Percentiles rank a stretch among this genome's conserved stretches.
phyloP scores from a whole-genome alignment of 2,113 vertebrate species.

The Sclerurus mexicanus region DNA sequence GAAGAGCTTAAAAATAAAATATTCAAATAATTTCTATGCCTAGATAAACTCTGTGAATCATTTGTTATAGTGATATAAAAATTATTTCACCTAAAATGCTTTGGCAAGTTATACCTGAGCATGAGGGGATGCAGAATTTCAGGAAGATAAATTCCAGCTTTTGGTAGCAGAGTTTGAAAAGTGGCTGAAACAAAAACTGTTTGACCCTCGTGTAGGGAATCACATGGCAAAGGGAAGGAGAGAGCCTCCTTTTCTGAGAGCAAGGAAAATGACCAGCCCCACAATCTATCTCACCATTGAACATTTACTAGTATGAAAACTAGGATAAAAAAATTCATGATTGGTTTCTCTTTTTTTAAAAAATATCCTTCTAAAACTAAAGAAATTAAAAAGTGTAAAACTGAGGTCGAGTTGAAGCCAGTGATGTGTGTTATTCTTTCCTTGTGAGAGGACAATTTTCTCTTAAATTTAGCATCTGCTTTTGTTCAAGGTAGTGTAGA shows the following conservation, averaged over 20 bases:
- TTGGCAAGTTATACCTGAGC: not conserved
- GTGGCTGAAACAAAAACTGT: not conserved
- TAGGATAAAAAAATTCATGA: not conserved
- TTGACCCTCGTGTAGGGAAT: not conserved
- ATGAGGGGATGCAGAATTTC: not conserved
- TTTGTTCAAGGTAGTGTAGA: slow-evolving; percentile 10
- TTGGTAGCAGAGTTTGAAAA: not conserved
- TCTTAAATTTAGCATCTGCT: slow-evolving; percentile 14
- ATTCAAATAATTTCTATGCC: not conserved
- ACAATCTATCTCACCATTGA: not conserved
- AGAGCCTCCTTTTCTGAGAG: slow-evolving; percentile 42
- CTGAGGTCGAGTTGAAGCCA: not conserved
- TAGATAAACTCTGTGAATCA: not conserved
- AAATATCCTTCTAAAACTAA: not conserved
- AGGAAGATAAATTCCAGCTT: not conserved
- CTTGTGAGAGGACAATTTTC: not conserved
- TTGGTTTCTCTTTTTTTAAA: not conserved
- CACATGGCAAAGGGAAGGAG: not conserved
- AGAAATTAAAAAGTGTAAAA: not conserved
- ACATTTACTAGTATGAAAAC: not conserved
- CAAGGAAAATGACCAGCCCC: slow-evolving; percentile 23
- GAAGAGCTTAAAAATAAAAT: not conserved
- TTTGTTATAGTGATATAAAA: not conserved
- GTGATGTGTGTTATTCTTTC: not conserved
- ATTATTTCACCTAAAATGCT: not conserved